Percentiles rank a stretch among this genome's conserved stretches.
These are phyloP conservation scores for Dasypogon diadema DNA, from an alignment of 2,888 invertebrate genomes.

Conservation along the genomic window DNA sequence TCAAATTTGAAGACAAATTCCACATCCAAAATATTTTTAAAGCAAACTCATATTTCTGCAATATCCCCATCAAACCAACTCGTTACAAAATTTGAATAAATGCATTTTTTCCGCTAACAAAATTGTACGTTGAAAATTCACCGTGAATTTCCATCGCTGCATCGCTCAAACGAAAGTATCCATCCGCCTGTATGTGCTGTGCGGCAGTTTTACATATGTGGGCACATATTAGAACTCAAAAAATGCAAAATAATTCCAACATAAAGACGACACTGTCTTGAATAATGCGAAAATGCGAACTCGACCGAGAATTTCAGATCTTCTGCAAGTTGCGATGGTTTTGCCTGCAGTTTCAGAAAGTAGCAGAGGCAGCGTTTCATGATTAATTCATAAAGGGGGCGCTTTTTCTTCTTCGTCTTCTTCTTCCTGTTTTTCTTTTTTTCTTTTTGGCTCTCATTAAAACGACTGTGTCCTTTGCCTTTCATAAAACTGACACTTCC, in stretches of 20 bases:
- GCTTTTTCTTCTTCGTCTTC: constrained; percentile 15
- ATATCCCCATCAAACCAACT: too few relatives aligned
- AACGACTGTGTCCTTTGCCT: constrained; percentile 18
- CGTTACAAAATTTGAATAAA: too few relatives aligned
- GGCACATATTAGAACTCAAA: constrained; percentile 11
- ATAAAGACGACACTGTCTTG: constrained; percentile 1
- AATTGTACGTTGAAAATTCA: too few relatives aligned
- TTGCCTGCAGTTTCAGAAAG: background rate
- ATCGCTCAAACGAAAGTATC: background rate
- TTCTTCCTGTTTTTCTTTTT: constrained; percentile 5
- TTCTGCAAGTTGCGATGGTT: background rate
- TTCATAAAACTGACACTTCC: constrained; percentile 31
- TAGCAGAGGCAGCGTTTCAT: background rate
- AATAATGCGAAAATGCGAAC: constrained; percentile 26
- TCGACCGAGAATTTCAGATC: constrained; percentile 9
- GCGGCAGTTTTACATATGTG: constrained; percentile 21
- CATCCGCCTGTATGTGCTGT: background rate
- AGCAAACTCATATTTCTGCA: too few relatives aligned
- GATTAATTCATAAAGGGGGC: constrained; percentile 45
- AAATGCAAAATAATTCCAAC: constrained; percentile 32
- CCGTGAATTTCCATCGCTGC: background rate
- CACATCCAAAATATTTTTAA: too few relatives aligned
- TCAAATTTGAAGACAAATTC: too few relatives aligned
- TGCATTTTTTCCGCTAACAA: background rate
- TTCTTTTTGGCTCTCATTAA: constrained; percentile 35